phyloP scores from a whole-genome alignment of 1,140 invertebrate genomes.

The Drosophila nebulosa region DNA sequence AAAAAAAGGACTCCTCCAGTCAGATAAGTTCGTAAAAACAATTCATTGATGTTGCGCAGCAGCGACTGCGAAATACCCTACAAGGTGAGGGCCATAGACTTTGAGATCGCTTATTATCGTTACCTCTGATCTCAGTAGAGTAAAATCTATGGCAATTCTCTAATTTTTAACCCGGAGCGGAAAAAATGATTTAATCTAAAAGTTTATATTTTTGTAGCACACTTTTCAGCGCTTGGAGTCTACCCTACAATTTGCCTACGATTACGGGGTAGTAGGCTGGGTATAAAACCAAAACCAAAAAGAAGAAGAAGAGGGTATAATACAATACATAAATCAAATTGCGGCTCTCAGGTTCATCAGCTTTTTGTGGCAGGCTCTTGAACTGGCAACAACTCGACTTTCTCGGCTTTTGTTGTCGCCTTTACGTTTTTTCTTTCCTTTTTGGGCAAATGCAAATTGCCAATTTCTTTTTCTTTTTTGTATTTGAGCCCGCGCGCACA shows the following conservation, averaged over 20 bases:
- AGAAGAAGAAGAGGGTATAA: constrained; percentile 49
- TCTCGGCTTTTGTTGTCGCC: constrained; percentile 46
- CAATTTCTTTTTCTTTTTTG: neutral
- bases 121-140: no score
- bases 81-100: no score
- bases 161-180: no score
- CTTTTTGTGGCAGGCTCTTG: constrained; percentile 22
- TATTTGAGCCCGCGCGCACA: neutral
- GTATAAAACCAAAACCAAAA: constrained; percentile 12
- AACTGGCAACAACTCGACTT: constrained; percentile 19
- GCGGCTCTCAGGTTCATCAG: constrained; percentile 39
- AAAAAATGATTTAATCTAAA: neutral
- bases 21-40: constrained; percentile 28
- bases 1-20: constrained; percentile 9
- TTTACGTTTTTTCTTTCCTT: constrained; percentile 8
- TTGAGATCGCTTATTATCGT: no score
- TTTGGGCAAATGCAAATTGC: neutral
- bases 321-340: constrained; percentile 70
- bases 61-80: neutral
- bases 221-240: neutral
- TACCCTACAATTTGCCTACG: neutral
- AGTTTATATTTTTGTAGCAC: neutral
- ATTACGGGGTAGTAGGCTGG: neutral
- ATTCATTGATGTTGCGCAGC: neutral
- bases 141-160: no score